These are phyloP conservation scores for Sinodicranocentrus sp. DNA, from an alignment of 2,888 invertebrate genomes.

Conservation along the genomic window DNA sequence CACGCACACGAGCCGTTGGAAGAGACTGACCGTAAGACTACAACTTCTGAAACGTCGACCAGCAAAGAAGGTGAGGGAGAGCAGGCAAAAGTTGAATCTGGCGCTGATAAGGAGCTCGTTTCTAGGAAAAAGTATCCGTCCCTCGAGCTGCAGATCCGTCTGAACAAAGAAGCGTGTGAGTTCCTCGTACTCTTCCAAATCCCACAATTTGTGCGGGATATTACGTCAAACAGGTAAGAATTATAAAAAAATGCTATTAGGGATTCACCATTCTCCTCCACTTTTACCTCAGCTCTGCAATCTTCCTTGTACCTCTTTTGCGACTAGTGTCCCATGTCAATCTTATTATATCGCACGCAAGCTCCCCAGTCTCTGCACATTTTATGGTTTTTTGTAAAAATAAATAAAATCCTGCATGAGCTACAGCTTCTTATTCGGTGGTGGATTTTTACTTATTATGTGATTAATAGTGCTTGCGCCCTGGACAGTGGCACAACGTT, in stretches of 20 bases:
- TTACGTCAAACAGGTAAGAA: conserved; percentile 76
- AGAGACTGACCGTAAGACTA: conserved; percentile 7
- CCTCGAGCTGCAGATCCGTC: conserved; percentile 77
- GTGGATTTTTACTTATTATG: conserved; percentile 67
- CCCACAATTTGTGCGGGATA: conserved; percentile 88
- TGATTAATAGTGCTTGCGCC: conserved; percentile 75
- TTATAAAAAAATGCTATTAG: too few species aligned
- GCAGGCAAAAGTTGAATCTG: too few species aligned
- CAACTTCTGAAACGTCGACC: not conserved
- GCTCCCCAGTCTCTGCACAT: not conserved
- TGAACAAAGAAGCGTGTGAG: conserved; percentile 97
- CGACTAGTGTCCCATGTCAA: too few species aligned
- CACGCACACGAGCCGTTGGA: conserved; percentile 83
- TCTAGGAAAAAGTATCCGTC: conserved; percentile 73
- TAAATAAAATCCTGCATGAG: conserved; percentile 53
- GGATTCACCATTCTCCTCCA: too few species aligned
- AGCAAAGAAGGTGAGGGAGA: not conserved
- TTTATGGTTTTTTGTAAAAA: conserved; percentile 20
- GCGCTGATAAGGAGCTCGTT: conserved; percentile 2
- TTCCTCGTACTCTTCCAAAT: conserved; percentile 96
- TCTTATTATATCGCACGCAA: too few species aligned
- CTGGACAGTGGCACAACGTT: conserved; percentile 76
- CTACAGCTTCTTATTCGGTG: conserved; percentile 51
- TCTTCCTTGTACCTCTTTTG: too few species aligned
- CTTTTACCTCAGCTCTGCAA: too few species aligned